phyloP scores from a whole-genome alignment of 2,113 vertebrate species.

The Pseudorectes ferrugineus region DNA sequence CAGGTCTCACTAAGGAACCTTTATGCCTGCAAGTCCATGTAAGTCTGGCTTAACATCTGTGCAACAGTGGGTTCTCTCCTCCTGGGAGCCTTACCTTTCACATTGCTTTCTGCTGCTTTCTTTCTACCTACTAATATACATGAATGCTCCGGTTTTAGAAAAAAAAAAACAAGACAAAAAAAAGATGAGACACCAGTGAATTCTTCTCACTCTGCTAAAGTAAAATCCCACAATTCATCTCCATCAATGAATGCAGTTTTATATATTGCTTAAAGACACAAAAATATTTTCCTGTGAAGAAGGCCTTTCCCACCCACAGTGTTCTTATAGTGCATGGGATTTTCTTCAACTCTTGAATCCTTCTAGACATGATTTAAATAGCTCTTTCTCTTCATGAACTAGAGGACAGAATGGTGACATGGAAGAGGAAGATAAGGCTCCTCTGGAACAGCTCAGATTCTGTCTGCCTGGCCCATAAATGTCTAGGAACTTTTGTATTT shows the following conservation, averaged over 20 bases:
- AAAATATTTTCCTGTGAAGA: neutral
- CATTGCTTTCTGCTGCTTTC: neutral
- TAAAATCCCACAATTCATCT: neutral
- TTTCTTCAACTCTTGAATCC: slow-evolving; percentile 5
- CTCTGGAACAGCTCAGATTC: slow-evolving; percentile 41
- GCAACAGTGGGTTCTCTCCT: neutral
- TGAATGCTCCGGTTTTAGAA: neutral
- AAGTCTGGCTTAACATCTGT: neutral
- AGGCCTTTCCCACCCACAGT: neutral
- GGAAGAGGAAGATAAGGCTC: slow-evolving; percentile 17
- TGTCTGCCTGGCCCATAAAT: slow-evolving; percentile 30
- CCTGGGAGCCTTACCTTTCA: neutral
- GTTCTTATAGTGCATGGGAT: neutral
- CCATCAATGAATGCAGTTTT: neutral
- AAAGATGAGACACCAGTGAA: neutral
- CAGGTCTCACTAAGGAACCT: neutral
- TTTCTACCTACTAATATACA: neutral
- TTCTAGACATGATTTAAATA: slow-evolving; percentile 17
- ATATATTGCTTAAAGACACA: neutral
- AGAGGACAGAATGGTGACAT: neutral
- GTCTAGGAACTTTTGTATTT: slow-evolving; percentile 25
- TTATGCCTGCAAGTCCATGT: neutral
- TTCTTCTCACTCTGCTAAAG: neutral
- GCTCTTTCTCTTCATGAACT: neutral
- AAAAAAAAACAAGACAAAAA: neutral